Evolutionary conservation across 1,140 invertebrate genomes (phyloP), one percentile per base, ranked within the genome.

Genomic region (Alviniconcha marisindica): DNA sequence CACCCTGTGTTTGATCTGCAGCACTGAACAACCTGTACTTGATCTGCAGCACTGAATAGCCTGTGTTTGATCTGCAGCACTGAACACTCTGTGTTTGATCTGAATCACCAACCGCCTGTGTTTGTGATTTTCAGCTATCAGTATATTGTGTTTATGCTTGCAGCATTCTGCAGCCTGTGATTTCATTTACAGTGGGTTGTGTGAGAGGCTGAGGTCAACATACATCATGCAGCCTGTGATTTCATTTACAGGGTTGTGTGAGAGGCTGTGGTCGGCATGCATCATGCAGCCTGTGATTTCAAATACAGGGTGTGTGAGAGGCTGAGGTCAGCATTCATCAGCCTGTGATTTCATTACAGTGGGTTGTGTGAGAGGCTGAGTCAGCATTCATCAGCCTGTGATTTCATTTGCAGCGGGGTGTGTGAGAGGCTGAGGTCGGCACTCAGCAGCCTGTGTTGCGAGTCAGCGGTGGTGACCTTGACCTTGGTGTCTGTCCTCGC

Each of bases 401-500:
- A n/a, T 31, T 14, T 44, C 4, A 24, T 14, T 44, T 80, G 54
- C 78, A 80, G 78, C 38, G 78, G 78, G 10, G 60, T 69, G 33
- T 80, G 78, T 21, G 71, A 40, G 4, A 51, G 36, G 21, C 77
- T 83, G 42, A 54, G 76, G 42, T 33, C 42, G 10, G 28, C 31
- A 4, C 33, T 66, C 56, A 69, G 44, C 76, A 82, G 77, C 36
- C 63, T 86, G 28, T 79, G 76, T 33, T 44, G 82, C 21, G 85
- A 86, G 81, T 78, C 44, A 21, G 15, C 51, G 7, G 51, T 86
- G 24, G 81, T 86, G 24, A 69, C 60, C 2, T 63, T 86, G 66
- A 84, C 81, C 7, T 24, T 84, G 31, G 31, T 86, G 38, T 86
- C 85, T 10, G 83, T 31, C 0, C 77, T 86, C 33, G 85, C 85